Evolutionary conservation across 1,140 invertebrate species (phyloP).

Genomic region (Lethocerus indicus): DNA sequence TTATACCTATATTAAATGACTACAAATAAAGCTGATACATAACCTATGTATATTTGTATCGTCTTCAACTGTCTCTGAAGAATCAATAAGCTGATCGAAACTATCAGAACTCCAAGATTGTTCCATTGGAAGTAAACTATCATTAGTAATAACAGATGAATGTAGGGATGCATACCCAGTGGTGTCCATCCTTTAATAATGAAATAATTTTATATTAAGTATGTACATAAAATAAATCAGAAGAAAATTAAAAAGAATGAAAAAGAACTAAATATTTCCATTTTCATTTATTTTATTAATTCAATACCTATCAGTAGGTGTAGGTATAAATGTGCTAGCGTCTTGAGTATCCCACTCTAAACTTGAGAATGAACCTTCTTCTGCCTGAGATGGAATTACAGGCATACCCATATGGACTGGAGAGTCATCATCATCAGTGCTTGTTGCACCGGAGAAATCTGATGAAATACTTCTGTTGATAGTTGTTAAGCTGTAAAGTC

Average conservation of each 20-base stretch:
- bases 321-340: conserved; percentile 8
- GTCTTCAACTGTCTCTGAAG: too few relatives aligned
- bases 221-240: background rate
- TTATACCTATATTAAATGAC: too few relatives aligned
- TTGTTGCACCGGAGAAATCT: conserved; percentile 13
- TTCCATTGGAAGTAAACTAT: background rate
- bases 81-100: background rate
- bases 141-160: background rate
- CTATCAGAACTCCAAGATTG: background rate
- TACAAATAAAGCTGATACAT: too few relatives aligned
- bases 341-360: conserved; percentile 24
- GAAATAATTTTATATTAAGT: too few relatives aligned
- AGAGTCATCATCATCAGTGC: conserved; percentile 10
- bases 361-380: conserved; percentile 19
- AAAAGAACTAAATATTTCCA: background rate
- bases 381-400: conserved; percentile 7
- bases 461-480: conserved; percentile 19
- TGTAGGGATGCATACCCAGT: background rate
- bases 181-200: too few relatives aligned
- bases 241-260: background rate
- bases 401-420: conserved; percentile 7
- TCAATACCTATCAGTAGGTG: background rate
- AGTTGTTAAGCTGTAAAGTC: conserved; percentile 20
- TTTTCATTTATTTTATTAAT: background rate
- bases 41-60: too few relatives aligned